Evolutionary conservation across 2,113 vertebrate genomes (phyloP), one percentile per base, ranked within the genome.

Genomic region (Monopterus albus): DNA sequence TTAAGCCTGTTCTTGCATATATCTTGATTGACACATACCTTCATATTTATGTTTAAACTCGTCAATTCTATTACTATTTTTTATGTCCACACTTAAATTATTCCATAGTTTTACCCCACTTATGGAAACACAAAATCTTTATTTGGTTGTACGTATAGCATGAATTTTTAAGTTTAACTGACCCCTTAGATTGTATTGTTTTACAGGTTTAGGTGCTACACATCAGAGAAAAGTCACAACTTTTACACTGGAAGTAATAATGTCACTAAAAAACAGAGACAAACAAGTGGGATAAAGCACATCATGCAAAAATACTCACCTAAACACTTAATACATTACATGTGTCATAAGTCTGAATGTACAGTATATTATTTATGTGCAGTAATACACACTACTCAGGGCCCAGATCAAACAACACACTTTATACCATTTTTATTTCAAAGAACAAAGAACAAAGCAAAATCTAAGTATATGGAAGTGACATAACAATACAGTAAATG

Each of bases 221-320:
- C 56, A 62, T 73, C 43, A 79, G 55, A 72, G 65, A 39, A 83
- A 69, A 57, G 62, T 57, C 0, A 72, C n/a, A 72, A 82, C 21
- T 52, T 65, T 78, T 55, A 38, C 70, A 47, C 18, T 72, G 28
- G n/a, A n/a, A n/a, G 46, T 78, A 72, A 77, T 64, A 62, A 73
- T 59, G 45, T 58, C 58, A 67, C 50, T 79, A 49, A 46, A 74
- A 43, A 81, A 63, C 52, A 76, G 65, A 53, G 45, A 70, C 55
- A 76, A 75, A 78, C 20, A 50, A 70, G 10, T 3, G 12, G 79
- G 46, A 58, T 63, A 2, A 79, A 72, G 3, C n/a, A 55, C 59
- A 35, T 33, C 14, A 46, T 20, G 39, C 11, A 45, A 29, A 68
- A n/a, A n/a, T n/a, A n/a, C n/a, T n/a, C n/a, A n/a, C n/a, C n/a